Percentiles rank a stretch among this genome's conserved stretches.
Conservation (phyloP, 2,797 vertebrate genomes). For the Ataeniobius toweri region DNA sequence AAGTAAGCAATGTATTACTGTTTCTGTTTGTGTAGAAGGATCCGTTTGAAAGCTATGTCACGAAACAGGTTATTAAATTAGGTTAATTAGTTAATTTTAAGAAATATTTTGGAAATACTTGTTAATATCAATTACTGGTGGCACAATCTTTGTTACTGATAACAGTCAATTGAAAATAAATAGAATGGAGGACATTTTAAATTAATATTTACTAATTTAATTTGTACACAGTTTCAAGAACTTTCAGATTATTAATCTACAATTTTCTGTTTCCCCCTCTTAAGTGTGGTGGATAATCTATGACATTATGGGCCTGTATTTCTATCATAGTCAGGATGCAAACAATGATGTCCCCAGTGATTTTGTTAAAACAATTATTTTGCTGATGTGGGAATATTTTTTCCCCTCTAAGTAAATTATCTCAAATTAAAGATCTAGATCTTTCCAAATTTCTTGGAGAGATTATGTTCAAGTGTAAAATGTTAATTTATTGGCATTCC, state of each 20-base stretch:
- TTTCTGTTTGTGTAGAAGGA: conserved; percentile 40
- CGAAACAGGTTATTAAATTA: neutral
- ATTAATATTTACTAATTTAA: neutral
- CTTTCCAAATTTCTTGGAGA: neutral
- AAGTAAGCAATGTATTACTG: conserved; percentile 53
- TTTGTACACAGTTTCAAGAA: too few species aligned
- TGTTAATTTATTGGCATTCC: neutral
- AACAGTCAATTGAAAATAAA: neutral
- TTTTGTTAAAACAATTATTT: neutral
- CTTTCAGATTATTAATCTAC: neutral
- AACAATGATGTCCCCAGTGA: neutral
- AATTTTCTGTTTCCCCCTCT: neutral
- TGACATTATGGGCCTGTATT: neutral
- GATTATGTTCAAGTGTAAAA: neutral
- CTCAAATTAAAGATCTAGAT: neutral
- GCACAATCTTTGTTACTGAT: neutral
- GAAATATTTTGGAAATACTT: neutral
- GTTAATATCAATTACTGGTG: neutral
- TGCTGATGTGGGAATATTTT: neutral
- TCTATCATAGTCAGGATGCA: neutral
- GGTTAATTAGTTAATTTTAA: neutral
- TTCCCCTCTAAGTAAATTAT: neutral
- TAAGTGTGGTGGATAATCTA: neutral
- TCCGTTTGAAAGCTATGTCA: conserved; percentile 1
- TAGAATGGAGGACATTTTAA: neutral